Conservation (phyloP, 2,797 vertebrate genomes). For the Pseudochaenichthys georgianus region DNA sequence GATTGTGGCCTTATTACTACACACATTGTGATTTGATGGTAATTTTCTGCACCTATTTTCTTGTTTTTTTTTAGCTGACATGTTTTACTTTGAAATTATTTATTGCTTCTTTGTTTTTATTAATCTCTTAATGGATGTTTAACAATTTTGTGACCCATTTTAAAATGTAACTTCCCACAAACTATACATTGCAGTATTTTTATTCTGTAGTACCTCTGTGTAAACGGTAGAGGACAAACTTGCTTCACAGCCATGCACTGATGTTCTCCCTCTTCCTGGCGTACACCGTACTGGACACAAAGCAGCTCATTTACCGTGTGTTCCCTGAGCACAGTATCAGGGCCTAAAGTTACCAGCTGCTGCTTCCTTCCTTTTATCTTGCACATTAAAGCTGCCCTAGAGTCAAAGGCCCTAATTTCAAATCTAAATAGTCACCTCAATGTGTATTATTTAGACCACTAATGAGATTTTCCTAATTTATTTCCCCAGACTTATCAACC, state of each 20-base stretch:
- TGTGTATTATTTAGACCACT: conserved; percentile 56
- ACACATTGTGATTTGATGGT: not conserved
- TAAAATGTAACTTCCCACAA: not conserved
- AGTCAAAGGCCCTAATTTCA: conserved; percentile 53
- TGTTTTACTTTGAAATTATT: not conserved
- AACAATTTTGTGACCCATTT: no score
- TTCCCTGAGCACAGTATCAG: conserved; percentile 43
- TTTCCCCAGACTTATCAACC: conserved; percentile 44
- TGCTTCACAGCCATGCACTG: conserved; percentile 53
- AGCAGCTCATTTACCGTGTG: conserved; percentile 51
- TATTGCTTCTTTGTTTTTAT: not conserved
- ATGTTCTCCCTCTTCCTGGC: conserved; percentile 7
- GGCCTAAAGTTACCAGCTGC: conserved; percentile 61
- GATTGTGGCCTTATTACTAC: no score
- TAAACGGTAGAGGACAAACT: conserved; percentile 84
- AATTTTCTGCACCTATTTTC: not conserved
- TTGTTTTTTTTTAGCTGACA: no score
- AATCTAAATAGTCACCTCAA: conserved; percentile 67
- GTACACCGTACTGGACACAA: conserved; percentile 57
- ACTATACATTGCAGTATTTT: not conserved
- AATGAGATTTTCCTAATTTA: conserved; percentile 54
- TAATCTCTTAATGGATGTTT: not conserved
- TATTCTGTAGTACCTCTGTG: conserved; percentile 67
- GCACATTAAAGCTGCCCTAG: conserved; percentile 69
- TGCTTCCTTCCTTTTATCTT: conserved; percentile 61